Base-by-base conservation (phyloP, 2,797 vertebrate species). In the Aphelocoma californica region DNA sequence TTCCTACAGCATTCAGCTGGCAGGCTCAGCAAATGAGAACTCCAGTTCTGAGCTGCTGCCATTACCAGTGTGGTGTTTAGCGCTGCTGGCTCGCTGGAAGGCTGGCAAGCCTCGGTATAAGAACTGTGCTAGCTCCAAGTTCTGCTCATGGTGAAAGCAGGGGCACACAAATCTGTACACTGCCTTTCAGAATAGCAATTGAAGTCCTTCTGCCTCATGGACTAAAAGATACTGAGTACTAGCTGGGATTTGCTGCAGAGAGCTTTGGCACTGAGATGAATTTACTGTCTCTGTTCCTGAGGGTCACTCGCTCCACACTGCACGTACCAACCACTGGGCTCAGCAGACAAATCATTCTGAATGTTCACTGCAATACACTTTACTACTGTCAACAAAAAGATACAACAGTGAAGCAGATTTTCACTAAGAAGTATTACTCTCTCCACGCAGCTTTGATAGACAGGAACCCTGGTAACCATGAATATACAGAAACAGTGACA, bases 1-100 rank as follows among this genome's bases (percentile, higher is more conserved):
- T 92, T 78, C 69, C 83, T 85, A 19, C 66, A 96, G 73, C 81
- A 79, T 67, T 48, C 54, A 80, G 44, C 20, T 92, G 89, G 64
- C 67, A 92, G 86, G 77, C 70, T 91, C 82, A 70, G 64, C 48
- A 81, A 90, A 54, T 14, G 47, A 71, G 74, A 90, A 88, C 82
- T 69, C 26, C 90, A 75, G 58, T 32, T 54, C 32, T 64, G 77
- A 91, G 69, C 7, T 78, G 69, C 53, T 94, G 69, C 78, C 19
- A 13, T 72, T 54, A 62, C 32, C 29, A 57, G 56, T 18, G 66
- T 0, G 31, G 38, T 66, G 85, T 51, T 88, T 8, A 70, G 73
- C 7, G 56, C 57, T 14, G 11, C 57, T 0, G 0, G 40, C 71
- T 73, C 1, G 0, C 71, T 86, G 81, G 54, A 84, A 81, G 82